Conservation (phyloP, 2,888 invertebrate species). For the Tribolium freemani region DNA sequence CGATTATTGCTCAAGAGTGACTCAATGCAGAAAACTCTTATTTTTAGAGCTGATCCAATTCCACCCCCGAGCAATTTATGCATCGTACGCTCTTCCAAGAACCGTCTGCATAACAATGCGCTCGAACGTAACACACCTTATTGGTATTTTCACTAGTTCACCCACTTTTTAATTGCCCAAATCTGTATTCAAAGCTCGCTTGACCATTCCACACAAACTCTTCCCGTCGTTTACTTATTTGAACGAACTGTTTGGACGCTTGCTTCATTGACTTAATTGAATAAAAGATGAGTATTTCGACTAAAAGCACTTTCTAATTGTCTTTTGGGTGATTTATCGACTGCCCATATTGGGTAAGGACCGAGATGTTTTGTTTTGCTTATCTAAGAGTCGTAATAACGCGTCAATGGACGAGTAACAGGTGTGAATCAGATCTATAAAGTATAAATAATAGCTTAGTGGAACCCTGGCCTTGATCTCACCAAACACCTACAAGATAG, state of each 20-base stretch:
- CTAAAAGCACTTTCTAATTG: not conserved
- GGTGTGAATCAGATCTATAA: slow-evolving; percentile 18
- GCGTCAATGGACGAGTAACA: not conserved
- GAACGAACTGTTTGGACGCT: not conserved
- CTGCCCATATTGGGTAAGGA: not conserved
- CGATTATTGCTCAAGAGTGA: slow-evolving; percentile 19
- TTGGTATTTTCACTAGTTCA: slow-evolving; percentile 22
- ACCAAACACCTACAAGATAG: slow-evolving; percentile 4
- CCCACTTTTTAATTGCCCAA: slow-evolving; percentile 20
- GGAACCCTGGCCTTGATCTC: slow-evolving; percentile 14
- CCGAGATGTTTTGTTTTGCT: not conserved
- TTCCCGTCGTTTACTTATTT: slow-evolving; percentile 2
- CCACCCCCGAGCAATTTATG: slow-evolving; percentile 3
- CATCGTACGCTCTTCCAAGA: not conserved
- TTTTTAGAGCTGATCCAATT: slow-evolving; percentile 1
- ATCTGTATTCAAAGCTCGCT: slow-evolving; percentile 23
- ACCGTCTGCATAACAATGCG: slow-evolving; percentile 22
- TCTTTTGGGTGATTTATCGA: not conserved
- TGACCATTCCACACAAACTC: not conserved
- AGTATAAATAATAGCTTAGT: slow-evolving; percentile 5
- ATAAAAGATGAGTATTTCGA: not conserved
- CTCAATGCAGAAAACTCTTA: slow-evolving; percentile 2
- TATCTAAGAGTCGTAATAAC: not conserved
- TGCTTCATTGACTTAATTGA: not conserved
- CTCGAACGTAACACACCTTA: slow-evolving; percentile 21